Evolutionary conservation across 2,797 vertebrate species (phyloP).

Genomic region (Sciurus carolinensis): DNA sequence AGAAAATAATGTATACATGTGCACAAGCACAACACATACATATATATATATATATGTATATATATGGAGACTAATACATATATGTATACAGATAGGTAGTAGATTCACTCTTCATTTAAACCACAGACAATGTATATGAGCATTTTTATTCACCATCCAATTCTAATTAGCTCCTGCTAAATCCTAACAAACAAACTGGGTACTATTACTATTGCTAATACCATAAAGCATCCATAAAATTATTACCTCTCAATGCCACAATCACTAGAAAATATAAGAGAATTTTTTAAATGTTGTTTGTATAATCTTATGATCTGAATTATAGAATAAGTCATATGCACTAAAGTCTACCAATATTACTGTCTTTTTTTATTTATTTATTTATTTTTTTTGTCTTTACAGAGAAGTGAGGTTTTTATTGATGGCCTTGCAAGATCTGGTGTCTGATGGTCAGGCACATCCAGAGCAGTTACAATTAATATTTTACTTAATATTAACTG

Average conservation of each 20-base stretch:
- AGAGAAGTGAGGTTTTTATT: too few species aligned
- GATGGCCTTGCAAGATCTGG: too few species aligned
- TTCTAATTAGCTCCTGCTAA: not conserved
- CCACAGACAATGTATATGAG: not conserved
- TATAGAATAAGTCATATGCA: not conserved
- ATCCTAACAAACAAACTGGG: not conserved
- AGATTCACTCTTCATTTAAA: not conserved
- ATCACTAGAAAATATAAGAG: not conserved
- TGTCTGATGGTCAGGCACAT: too few species aligned
- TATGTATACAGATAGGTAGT: not conserved
- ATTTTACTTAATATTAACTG: too few species aligned
- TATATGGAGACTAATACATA: not conserved
- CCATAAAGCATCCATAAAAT: not conserved
- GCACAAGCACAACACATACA: not conserved
- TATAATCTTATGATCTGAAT: not conserved
- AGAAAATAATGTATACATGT: not conserved
- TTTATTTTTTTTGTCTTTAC: not conserved
- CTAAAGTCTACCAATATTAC: not conserved
- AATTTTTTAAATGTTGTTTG: not conserved
- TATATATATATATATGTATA: not conserved
- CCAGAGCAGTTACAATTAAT: too few species aligned
- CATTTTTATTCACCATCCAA: not conserved
- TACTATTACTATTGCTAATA: not conserved
- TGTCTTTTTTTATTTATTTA: not conserved
- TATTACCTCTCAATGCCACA: not conserved